phyloP scores from a whole-genome alignment of 2,113 vertebrate genomes.

The Cyprinodon brontotheroides region DNA sequence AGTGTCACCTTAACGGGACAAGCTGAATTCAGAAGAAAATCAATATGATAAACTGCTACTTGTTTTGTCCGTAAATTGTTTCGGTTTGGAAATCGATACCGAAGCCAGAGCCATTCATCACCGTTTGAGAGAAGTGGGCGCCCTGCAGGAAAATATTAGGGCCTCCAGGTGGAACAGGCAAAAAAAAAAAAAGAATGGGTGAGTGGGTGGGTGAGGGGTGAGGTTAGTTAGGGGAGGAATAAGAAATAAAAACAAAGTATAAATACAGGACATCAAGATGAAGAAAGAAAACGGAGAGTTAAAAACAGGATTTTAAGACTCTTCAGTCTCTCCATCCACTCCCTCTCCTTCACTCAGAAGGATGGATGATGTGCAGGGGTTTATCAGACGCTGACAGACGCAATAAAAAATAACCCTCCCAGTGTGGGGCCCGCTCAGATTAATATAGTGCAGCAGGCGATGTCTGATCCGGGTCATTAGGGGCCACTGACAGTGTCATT shows the following conservation, averaged over 20 bases:
- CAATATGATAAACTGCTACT: constrained; percentile 87
- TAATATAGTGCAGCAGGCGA: constrained; percentile 80
- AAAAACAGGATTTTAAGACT: constrained; percentile 36
- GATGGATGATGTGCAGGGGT: constrained; percentile 72
- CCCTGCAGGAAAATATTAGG: constrained; percentile 75
- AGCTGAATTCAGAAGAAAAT: constrained; percentile 80
- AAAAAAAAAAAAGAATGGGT: constrained; percentile 34
- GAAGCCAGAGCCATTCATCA: constrained; percentile 81
- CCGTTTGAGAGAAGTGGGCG: constrained; percentile 70
- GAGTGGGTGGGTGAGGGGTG: constrained; percentile 56
- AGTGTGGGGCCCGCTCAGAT: constrained; percentile 71
- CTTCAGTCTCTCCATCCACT: constrained; percentile 40
- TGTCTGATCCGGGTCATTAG: constrained; percentile 77
- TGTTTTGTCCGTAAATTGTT: constrained; percentile 87
- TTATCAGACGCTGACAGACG: constrained; percentile 82
- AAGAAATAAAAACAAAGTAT: constrained; percentile 59
- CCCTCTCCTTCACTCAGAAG: constrained; percentile 47
- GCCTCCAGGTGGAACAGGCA: constrained; percentile 52
- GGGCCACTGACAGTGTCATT: constrained; percentile 78
- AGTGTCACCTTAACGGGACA: constrained; percentile 78
- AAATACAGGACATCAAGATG: constrained; percentile 40
- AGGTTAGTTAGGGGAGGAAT: constrained; percentile 47
- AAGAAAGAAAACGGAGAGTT: constrained; percentile 53
- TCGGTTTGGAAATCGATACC: constrained; percentile 85
- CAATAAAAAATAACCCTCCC: constrained; percentile 83